Evolutionary conservation across 2,113 vertebrate genomes (phyloP), one percentile per base, ranked within the genome.

Genomic region (Amphilophus citrinellus): DNA sequence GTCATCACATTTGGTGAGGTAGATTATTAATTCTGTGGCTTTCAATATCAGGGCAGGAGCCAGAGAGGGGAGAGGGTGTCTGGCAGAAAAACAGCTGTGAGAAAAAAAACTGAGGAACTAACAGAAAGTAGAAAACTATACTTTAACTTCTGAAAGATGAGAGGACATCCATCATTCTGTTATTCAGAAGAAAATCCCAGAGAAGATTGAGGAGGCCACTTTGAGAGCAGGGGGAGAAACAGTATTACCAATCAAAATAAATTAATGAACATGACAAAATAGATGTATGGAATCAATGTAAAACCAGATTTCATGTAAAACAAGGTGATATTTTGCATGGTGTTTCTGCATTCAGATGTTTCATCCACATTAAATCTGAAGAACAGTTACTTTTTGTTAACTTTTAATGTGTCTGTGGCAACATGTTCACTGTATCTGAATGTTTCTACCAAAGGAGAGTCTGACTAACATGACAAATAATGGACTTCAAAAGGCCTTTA

Each of bases 1-100:
- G 58, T 80, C 84, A 86, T 88, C 86, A 65, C 76, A 57, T 86
- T 62, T 88, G 88, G 90, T 84, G 84, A 88, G 80, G 76, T 80
- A 59, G 83, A 89, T 88, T 87, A 73, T 75, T 78, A 10, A 35
- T 44, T 68, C 24, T 53, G 80, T 39, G 68, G 86, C 37, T 76
- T 75, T 68, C 77, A 87, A 50, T 73, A 73, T 53, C 39, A 53
- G 73, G 68, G 61, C 2, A 6, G 62, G 35, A 79, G 84, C 24
- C 56, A 83, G 83, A n/a, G 3, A 14, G 32, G 76, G 50, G 13
- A 39, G 59, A 22, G 6, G 84, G 59, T 66, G 47, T 2, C 39
- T 82, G 82, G 83, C 87, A 82, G 65, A 50, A 18, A 81, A 77
- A 77, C 76, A 86, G 86, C 84, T 83, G 81, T 13, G 42, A 50